Base-by-base conservation (phyloP, 2,113 vertebrate genomes). In the Poeciliopsis turrubarensis region DNA sequence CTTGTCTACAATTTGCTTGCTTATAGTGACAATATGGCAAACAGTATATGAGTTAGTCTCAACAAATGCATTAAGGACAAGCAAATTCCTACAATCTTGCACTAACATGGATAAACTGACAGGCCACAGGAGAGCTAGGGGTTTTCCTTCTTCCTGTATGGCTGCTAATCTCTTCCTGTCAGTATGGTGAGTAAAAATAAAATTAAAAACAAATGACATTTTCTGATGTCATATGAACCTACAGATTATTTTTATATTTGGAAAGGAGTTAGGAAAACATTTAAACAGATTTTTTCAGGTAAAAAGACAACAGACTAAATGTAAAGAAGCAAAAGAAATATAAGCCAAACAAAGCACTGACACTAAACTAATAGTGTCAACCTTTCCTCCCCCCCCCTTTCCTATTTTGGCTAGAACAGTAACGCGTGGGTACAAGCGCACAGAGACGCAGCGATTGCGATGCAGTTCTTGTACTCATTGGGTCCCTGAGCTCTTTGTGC, bases 381-480 rank as follows among this genome's bases (percentile, higher is more conserved):
- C 61, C 32, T 72, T 9, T 0, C 29, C 17, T 0, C 0, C 67
- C 74, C 67, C 74, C 15, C 22, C 5, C 22, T 25, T 57, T 57
- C 68, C 75, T 65, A 27, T 63, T 71, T 64, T 72, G 5, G 69
- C 39, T 29, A 3, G 72, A 77, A 79, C 70, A 75, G 54, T 70
- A 60, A 70, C 64, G 69, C 47, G 51, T 66, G 64, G 51, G 61
- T 69, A 70, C n/a, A 14, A 72, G 57, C 30, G 1, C 76, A 70
- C 76, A 68, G 69, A 65, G 68, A 72, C 72, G 65, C 69, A 67
- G 68, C 65, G 82, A 89, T 91, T 90, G 89, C 79, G 65, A 94
- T 92, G 89, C 92, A 87, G 84, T 87, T 74, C 84, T 78, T 85
- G 87, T 86, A 75, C 84, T 87, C 84, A 61, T 86, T 83, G 63